Conservation (phyloP, 2,888 invertebrate species). For the Netelia virgata region DNA sequence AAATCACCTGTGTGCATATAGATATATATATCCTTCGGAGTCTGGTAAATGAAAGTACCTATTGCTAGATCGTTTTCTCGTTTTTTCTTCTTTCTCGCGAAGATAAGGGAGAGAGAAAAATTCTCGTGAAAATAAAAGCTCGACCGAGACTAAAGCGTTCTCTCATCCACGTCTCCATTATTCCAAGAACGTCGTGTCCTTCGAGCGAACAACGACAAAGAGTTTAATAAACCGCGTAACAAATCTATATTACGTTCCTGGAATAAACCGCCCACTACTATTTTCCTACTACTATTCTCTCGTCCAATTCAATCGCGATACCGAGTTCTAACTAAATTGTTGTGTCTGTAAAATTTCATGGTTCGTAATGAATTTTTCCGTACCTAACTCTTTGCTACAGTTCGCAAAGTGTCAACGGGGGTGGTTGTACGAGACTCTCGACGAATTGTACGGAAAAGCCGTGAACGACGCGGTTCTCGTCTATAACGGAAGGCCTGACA, state of each 20-base stretch:
- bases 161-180: conserved; percentile 13
- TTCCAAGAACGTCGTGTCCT: conserved; percentile 11
- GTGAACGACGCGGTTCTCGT: not conserved
- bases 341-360: too few species aligned
- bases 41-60: conserved; percentile 21
- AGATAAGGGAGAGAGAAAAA: conserved; percentile 13
- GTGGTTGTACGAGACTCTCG: conserved; percentile 4
- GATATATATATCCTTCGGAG: not conserved
- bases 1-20: not conserved
- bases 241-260: too few species aligned
- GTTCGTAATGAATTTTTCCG: too few species aligned
- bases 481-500: conserved; percentile 28
- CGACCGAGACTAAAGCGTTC: conserved; percentile 22
- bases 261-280: too few species aligned
- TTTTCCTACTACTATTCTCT: too few species aligned
- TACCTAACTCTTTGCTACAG: not conserved
- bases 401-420: conserved; percentile 38
- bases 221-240: too few species aligned
- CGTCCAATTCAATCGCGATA: too few species aligned
- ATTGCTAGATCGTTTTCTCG: conserved; percentile 16
- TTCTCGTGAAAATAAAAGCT: conserved; percentile 13
- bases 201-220: conserved; percentile 8
- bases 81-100: conserved; percentile 32
- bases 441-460: conserved; percentile 13
- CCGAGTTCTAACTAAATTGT: too few species aligned